Percentiles rank a stretch among this genome's conserved stretches.
Conservation (phyloP, 2,888 invertebrate species). For the Globia sparganii region DNA sequence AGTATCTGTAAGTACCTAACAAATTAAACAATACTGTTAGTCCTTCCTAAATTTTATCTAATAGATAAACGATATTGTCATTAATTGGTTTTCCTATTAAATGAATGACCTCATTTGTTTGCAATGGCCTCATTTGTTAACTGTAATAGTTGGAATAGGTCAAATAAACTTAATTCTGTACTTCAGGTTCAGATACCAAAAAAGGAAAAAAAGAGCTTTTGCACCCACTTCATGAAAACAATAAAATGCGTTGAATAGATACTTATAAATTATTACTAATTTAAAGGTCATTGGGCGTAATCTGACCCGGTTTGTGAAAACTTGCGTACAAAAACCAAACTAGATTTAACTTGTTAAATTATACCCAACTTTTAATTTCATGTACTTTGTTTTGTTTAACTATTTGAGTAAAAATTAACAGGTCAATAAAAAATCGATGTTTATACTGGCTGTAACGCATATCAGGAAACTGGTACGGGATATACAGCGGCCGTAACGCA, state of each 20-base stretch:
- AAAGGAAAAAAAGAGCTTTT: background rate
- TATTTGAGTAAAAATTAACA: too few species aligned
- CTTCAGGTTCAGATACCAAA: background rate
- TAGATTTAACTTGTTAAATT: too few species aligned
- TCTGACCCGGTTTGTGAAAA: too few species aligned
- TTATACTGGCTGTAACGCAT: too few species aligned
- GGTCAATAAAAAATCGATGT: too few species aligned
- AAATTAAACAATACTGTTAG: background rate
- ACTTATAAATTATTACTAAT: background rate
- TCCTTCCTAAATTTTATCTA: background rate
- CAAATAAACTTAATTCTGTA: background rate
- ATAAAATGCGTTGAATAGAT: background rate
- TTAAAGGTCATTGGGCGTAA: too few species aligned
- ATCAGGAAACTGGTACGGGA: too few species aligned
- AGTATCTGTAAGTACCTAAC: constrained; percentile 4
- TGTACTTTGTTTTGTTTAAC: too few species aligned
- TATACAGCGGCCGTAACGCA: too few species aligned
- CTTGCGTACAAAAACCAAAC: too few species aligned
- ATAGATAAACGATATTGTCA: constrained; percentile 14
- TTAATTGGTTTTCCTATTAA: constrained; percentile 9
- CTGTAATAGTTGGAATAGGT: background rate
- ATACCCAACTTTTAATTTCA: too few species aligned
- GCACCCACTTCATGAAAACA: constrained; percentile 9
- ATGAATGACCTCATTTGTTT: constrained; percentile 15
- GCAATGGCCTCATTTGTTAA: background rate